Conservation (phyloP, 2,888 invertebrate species). For the Hemithea aestivaria region DNA sequence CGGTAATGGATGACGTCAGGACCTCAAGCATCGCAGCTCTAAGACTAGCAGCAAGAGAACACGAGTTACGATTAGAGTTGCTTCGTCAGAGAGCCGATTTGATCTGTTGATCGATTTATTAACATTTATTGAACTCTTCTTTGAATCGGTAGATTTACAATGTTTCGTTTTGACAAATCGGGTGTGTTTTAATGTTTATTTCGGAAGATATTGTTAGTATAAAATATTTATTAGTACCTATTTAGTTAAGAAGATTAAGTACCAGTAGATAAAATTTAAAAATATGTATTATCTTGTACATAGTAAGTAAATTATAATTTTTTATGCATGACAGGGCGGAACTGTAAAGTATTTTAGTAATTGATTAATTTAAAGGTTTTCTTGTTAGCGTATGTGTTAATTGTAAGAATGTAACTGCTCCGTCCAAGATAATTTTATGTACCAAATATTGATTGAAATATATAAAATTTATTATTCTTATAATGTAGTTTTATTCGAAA, state of each 20-base stretch:
- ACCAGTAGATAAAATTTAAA: constrained; percentile 3
- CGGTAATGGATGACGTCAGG: constrained; percentile 82
- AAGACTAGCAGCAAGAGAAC: constrained; percentile 92
- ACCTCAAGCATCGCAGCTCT: constrained; percentile 93
- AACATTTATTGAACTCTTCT: constrained; percentile 10
- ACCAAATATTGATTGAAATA: constrained; percentile 7
- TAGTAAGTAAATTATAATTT: no score
- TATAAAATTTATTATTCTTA: constrained; percentile 1
- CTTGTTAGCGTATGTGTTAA: no score
- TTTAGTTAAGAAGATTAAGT: constrained; percentile 4
- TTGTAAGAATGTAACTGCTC: constrained; percentile 3
- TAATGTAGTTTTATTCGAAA: background rate
- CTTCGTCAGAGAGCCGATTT: constrained; percentile 83
- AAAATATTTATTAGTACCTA: constrained; percentile 14
- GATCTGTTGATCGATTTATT: constrained; percentile 47
- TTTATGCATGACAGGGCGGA: no score
- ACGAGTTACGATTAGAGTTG: constrained; percentile 90
- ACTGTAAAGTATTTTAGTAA: no score
- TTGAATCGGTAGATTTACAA: constrained; percentile 10
- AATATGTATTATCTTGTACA: no score
- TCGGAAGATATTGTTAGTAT: constrained; percentile 10
- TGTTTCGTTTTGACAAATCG: constrained; percentile 9
- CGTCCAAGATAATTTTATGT: constrained; percentile 14
- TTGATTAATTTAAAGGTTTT: no score
- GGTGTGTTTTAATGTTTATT: constrained; percentile 10